Base-by-base conservation (phyloP, 2,797 vertebrate species). In the Cynodonichthys magdalenae region DNA sequence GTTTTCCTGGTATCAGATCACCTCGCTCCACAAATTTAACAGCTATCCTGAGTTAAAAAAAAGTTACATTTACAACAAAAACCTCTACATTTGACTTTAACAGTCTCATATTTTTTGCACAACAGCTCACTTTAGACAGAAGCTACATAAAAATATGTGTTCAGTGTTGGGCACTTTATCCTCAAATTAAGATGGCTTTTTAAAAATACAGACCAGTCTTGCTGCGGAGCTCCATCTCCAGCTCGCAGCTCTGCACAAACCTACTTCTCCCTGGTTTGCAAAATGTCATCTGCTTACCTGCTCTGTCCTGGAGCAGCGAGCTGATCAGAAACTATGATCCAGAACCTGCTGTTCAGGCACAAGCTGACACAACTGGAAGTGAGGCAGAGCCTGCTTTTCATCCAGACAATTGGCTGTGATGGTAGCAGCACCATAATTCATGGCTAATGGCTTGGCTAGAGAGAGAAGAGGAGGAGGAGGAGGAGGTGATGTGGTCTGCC, bases 361-460 rank as follows among this genome's bases (percentile, higher is more conserved):
- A 82, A 74, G 79, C 83, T 79, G 80, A 71, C 75, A 77, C 81
- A 80, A 49, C 49, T 57, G 69, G 82, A 58, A 88, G 79, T 29
- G 75, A 88, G 75, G 81, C 82, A 80, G 77, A 77, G 84, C 54
- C 90, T 92, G 90, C 78, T 88, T 83, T 75, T 78, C 87, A 83
- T 91, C 88, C 80, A 89, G 86, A 87, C 88, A 90, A 92, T 89
- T 90, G 89, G 86, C 85, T 80, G 81, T 83, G 90, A 92, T 90
- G 83, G 87, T 88, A 81, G 87, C 85, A 82, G 83, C 81, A 72
- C 78, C 81, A 87, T 89, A 86, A 88, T 80, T 89, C 85, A 89
- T 79, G 66, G 82, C 74, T 90, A 91, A 91, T 90, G 85, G 83
- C 81, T 85, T 46, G 65, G 72, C 75, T 71, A 66, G 62, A 44